Base-by-base conservation (phyloP, 2,113 vertebrate genomes). In the Falcunculus frontatus region DNA sequence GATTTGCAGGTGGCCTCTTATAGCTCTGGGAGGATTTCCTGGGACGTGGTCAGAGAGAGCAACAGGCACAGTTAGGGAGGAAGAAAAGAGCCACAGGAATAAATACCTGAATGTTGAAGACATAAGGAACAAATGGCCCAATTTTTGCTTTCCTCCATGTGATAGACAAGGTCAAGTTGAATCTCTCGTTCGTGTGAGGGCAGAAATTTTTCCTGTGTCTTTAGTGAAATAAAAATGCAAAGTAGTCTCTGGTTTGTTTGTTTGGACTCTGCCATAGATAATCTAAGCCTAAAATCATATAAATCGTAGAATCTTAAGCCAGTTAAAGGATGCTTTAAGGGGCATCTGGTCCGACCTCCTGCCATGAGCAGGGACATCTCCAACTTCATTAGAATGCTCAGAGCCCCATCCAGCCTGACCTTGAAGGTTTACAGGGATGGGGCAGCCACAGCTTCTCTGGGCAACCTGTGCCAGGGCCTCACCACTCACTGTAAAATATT, bases 361-460 rank as follows among this genome's bases (percentile, higher is more conserved):
- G 46, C 69, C 77, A 46, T 7, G 20, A 59, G 52, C 44, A 46
- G 60, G 20, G 53, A 32, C 25, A 55, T 32, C 46, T 75, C 55
- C 53, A 52, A 0, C 3, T 25, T 7, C 29, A 5, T 30, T 1
- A 1, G 13, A 35, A 4, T 26, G 33, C 39, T 27, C 78, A 30
- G 62, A 75, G 62, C 87, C 46, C 39, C 47, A 16, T 60, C 29
- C 62, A 82, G 46, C 62, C 78, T 83, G 62, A 32, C 69, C 53
- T 47, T 30, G 25, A 21, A 5, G 13, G 10, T 35, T 68, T 16
- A 4, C 62, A 83, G 62, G 44, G 46, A 9, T 30, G 69, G 60
- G 13, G 46, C 69, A 60, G 32, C 33, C 37, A 37, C 37, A 52
- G 69, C n/a, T 46, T 16, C 68, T 30, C 37, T 8, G 27, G 52